A percentile compares a stretch with the other conserved stretches of the same genome.
These are phyloP conservation scores for Dilophus febrilis DNA, from an alignment of 2,888 invertebrate genomes.

Conservation along the genomic window DNA sequence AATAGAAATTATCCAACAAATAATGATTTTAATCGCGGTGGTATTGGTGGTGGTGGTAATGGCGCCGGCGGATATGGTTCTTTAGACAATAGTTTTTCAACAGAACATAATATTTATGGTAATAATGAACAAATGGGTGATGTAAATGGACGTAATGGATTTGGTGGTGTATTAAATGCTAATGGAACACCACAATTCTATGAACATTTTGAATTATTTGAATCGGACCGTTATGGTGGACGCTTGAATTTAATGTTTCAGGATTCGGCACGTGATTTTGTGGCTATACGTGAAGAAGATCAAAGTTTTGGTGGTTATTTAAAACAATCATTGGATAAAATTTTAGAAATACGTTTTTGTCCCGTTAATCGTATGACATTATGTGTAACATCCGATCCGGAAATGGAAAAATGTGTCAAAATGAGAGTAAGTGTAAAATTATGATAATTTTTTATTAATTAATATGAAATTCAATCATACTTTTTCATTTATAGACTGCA, in stretches of 20 bases:
- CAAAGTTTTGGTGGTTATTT: constrained; percentile 64
- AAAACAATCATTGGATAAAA: constrained; percentile 45
- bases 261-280: constrained; percentile 52
- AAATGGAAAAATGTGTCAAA: constrained; percentile 78
- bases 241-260: constrained; percentile 64
- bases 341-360: constrained; percentile 62
- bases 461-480: constrained; percentile 5
- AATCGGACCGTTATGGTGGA: constrained; percentile 49
- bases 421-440: constrained; percentile 51
- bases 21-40: constrained; percentile 9
- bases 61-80: constrained; percentile 19
- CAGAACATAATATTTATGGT: constrained; percentile 2
- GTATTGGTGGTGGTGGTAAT: constrained; percentile 12
- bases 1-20: background rate
- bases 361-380: constrained; percentile 70
- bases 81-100: constrained; percentile 22
- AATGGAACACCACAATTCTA: constrained; percentile 20
- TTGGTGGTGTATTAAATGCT: constrained; percentile 1
- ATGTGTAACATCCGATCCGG: constrained; percentile 81
- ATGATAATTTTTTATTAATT: constrained; percentile 1
- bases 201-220: constrained; percentile 56
- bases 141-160: constrained; percentile 6
- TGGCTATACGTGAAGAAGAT: constrained; percentile 47
- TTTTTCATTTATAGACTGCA: constrained; percentile 43
- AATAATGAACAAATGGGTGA: constrained; percentile 8